Evolutionary conservation across 1,140 invertebrate genomes (phyloP), one percentile per base, ranked within the genome.

Genomic region (Nomia melanderi): DNA sequence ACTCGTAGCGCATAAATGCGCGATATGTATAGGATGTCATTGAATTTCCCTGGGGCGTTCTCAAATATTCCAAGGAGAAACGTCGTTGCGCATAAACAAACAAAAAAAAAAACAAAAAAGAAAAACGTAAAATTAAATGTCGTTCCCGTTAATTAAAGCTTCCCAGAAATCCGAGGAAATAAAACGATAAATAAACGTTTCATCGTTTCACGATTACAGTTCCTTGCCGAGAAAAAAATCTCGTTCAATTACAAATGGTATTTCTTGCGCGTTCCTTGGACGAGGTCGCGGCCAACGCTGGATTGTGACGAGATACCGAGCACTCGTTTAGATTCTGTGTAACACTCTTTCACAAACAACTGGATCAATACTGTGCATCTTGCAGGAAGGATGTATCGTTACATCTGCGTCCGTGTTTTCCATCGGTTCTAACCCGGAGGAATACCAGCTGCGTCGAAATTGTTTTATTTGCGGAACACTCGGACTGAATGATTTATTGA

Each of bases 281-380:
- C 2, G 14, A 44, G 6, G 39, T 44, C 12, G 33, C 27, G 47
- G 2, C 33, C 9, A 39, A 53, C 1, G 31, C 5, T 2, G 33
- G 6, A 36, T 54, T 23, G 3, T 20, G 25, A 44, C 33, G 20
- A 41, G 62, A 41, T 23, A 36, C 62, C 6, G 27, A 0, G 50
- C 23, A 23, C 33, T 31, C 39, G 25, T 29, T 25, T 65, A 66
- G 72, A 66, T 74, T 31, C 36, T 39, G n/a, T 39, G 36, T 66
- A 74, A 74, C 62, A 44, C 54, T 74, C 72, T 57, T 60, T 69
- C 54, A 4, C 54, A 59, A 59, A 76, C 65, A 76, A 60, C 73
- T 5, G 54, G 65, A 69, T 76, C 53, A 76, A 59, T 69, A 76
- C 65, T 17, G 39, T 50, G 41, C 72, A 74, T 74, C 72, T 65